Base-by-base conservation (phyloP, 2,797 vertebrate genomes). In the Chromobotia macracanthus region DNA sequence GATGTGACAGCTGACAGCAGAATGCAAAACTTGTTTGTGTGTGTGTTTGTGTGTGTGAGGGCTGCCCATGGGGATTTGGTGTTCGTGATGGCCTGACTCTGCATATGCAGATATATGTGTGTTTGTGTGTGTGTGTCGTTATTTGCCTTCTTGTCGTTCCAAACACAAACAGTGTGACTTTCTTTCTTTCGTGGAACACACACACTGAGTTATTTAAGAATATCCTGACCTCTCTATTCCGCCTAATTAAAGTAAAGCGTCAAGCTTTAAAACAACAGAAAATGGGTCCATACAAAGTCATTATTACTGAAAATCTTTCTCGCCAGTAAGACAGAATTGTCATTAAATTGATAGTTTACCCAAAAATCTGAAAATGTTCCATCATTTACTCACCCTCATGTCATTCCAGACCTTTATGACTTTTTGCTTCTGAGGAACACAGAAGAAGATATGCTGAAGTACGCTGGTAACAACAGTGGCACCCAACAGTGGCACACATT, bases 1-100 rank as follows among this genome's bases (percentile, higher is more conserved):
- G 21, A 19, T 9, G 60, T 56, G 77, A 83, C 82, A 85, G 82
- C 76, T 85, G 84, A 75, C 65, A 21, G 35, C 35, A 60, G 69
- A 76, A 79, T 79, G 71, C 41, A 74, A 60, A 53, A 15, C 2
- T 46, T 38, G 80, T 2, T 23, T 68, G 44, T 61, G 63, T 21
- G 63, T 38, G 50, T 19, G 77, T 19, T 44, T 10, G 66, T 55
- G 5, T 72, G 50, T 72, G 71, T 50, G n/a, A 21, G 21, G 3
- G 21, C 55, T 50, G 48, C 48, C 23, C 25, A 8, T 61, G 23
- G 58, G 23, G 25, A 28, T 15, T 25, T 15, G 15, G 23, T 3
- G 11, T 53, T 12, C 4, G 58, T 60, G 58, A 58, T 58, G 55
- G 19, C 55, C 11, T 23, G 55, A 16, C 25, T 28, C 58, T 31